Base-by-base conservation (phyloP, 2,797 vertebrate species). In the Esox lucius region DNA sequence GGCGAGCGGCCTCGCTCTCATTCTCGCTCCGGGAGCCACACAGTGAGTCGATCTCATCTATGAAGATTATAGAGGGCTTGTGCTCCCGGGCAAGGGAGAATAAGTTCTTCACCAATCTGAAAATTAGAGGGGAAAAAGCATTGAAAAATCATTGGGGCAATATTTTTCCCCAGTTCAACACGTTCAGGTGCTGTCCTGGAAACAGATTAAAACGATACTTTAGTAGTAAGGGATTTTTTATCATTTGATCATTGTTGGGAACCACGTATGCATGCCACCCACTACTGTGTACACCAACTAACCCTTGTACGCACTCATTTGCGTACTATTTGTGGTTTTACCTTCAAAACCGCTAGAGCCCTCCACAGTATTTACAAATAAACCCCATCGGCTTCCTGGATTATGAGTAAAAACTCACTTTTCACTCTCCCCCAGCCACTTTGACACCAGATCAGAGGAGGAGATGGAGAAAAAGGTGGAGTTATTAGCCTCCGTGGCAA, bases 401-500 rank as follows among this genome's bases (percentile, higher is more conserved):
- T 13, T 48, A 17, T 42, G 48, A 71, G 11, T 33, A 74, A 35
- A 17, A 62, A 94, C 96, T 95, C 88, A 98, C 98, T 99, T 99
- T 92, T 99, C 98, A 90, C 98, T 99, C 90, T 98, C 97, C 77
- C 98, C 97, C 26, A 99, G 90, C 98, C 98, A 99, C 87, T 99
- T 99, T 69, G 98, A 99, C 68, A 99, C 97, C 24, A 99, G 95
- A 84, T 98, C 97, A 80, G 98, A 99, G 0, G 98, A 99, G 48
- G 97, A 98, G 83, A 99, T 93, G 69, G 98, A 97, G 87, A 99
- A 99, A 89, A 99, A 99, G 0, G 97, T 99, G 15, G 98, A 99
- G 88, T 99, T 99, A 92, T 99, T 98, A 80, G 98, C 98, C 90
- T 99, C 98, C 65, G 97, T 99, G 0, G 97, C 98, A 51, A 99